Percentiles rank a stretch among this genome's conserved stretches.
Evolutionary conservation across 2,888 invertebrate genomes (phyloP).

Genomic region (Andrena bicolor): DNA sequence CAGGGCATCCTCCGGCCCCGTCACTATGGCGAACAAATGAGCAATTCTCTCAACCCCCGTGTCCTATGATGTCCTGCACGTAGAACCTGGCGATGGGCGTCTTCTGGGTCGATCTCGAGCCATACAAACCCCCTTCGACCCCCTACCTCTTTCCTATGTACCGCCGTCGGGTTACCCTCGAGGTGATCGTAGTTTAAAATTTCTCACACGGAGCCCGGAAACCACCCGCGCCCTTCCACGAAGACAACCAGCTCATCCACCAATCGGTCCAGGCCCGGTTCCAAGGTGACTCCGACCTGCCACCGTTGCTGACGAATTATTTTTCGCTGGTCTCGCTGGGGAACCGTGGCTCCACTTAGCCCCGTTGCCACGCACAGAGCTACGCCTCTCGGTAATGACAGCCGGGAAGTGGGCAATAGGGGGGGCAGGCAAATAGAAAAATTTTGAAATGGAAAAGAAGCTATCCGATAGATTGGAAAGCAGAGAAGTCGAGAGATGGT

Average conservation of each 20-base stretch:
- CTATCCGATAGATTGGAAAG: conserved; percentile 43
- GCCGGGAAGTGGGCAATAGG: not conserved
- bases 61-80: conserved; percentile 84
- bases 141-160: conserved; percentile 68
- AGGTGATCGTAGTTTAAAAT: conserved; percentile 84
- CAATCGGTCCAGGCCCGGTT: conserved; percentile 47
- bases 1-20: conserved; percentile 80
- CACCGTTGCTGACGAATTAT: conserved; percentile 80
- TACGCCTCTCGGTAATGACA: conserved; percentile 6
- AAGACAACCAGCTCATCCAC: conserved; percentile 67
- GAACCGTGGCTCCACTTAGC: conserved; percentile 64
- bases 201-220: conserved; percentile 82
- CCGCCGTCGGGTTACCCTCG: conserved; percentile 68
- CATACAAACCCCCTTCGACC: conserved; percentile 62
- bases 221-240: conserved; percentile 74
- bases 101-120: conserved; percentile 78
- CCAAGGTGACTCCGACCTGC: conserved; percentile 53
- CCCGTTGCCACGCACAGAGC: not conserved
- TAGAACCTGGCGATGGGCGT: conserved; percentile 77
- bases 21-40: conserved; percentile 83
- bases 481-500: conserved; percentile 40
- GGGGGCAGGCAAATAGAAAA: conserved; percentile 9
- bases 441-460: conserved; percentile 43
- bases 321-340: conserved; percentile 71
- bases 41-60: conserved; percentile 83